Base-by-base conservation (phyloP, 2,797 vertebrate genomes). In the Momotus momota region DNA sequence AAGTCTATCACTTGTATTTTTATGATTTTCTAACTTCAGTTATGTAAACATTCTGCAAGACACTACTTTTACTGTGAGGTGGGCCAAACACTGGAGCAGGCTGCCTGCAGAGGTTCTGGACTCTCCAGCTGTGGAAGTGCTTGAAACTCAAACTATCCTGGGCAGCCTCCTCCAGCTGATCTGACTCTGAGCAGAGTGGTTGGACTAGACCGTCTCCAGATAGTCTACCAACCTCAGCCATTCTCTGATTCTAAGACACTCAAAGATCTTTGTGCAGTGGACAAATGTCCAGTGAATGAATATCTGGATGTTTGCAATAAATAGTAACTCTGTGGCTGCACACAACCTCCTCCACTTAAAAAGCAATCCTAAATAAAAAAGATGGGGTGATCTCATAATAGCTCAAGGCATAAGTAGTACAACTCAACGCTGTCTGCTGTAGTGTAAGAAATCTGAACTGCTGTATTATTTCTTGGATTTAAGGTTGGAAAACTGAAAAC, bases 101-200 rank as follows among this genome's bases (percentile, higher is more conserved):
- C 33, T 61, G 25, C 38, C 41, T 0, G 0, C 14, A 83, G 21
- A 41, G 2, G 12, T 51, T 67, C 35, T 61, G 55, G 29, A 72
- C 21, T 23, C 13, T 62, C 13, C 13, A 35, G 33, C 6, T 45
- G 1, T 8, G 20, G 48, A 81, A 54, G 49, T 19, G 3, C 38
- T 78, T 22, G 22, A 73, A 73, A 61, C 7, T 3, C 21, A 57
- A 45, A 38, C 5, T 9, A 17, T 69, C 13, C 74, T 22, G 29
- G 55, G 12, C 19, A 86, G 18, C n/a, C 46, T 75, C 27, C 9
- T 70, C 29, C 35, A 48, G 9, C 14, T 66, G 48, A 46, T 22
- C 7, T 1, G 0, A 13, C 23, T 84, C 41, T 40, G 27, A 73
- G 60, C 26, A 78, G 26, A 29, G 22, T 9, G 7, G 8, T 35